phyloP scores from a whole-genome alignment of 2,888 invertebrate species.

The Mystacides longicornis region DNA sequence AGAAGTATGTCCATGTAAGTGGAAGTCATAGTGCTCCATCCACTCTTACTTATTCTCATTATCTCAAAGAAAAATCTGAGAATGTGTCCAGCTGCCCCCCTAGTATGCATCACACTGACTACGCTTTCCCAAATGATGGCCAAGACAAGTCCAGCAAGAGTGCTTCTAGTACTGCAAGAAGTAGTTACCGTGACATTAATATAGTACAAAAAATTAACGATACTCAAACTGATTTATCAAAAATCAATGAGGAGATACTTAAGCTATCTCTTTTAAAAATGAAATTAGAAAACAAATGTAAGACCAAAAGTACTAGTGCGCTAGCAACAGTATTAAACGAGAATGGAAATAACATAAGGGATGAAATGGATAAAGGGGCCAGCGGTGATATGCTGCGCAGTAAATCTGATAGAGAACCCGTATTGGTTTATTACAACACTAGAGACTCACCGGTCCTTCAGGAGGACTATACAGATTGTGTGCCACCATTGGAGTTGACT shows the following conservation, averaged over 20 bases:
- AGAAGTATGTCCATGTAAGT: no score
- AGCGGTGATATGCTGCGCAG: background rate
- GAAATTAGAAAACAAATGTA: slow-evolving; percentile 8
- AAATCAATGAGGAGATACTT: slow-evolving; percentile 52
- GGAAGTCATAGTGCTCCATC: slow-evolving; percentile 10
- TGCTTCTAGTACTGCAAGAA: background rate
- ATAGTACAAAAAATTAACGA: background rate
- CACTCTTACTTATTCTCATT: slow-evolving; percentile 12
- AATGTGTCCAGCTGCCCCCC: background rate
- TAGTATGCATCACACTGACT: no score
- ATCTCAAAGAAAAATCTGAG: slow-evolving; percentile 10
- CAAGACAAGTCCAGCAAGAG: background rate
- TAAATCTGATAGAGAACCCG: background rate
- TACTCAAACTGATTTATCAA: slow-evolving; percentile 37
- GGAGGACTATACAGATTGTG: background rate
- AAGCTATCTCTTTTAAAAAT: slow-evolving; percentile 34
- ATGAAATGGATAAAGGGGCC: background rate
- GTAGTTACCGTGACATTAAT: background rate
- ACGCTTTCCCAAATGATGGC: background rate
- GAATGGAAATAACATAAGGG: background rate
- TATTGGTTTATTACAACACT: background rate
- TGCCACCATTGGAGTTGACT: background rate
- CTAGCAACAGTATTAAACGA: slow-evolving; percentile 18
- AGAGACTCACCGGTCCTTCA: background rate
- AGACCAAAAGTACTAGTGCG: background rate